Conservation (phyloP, 2,113 vertebrate genomes). For the Brachirus orientalis region DNA sequence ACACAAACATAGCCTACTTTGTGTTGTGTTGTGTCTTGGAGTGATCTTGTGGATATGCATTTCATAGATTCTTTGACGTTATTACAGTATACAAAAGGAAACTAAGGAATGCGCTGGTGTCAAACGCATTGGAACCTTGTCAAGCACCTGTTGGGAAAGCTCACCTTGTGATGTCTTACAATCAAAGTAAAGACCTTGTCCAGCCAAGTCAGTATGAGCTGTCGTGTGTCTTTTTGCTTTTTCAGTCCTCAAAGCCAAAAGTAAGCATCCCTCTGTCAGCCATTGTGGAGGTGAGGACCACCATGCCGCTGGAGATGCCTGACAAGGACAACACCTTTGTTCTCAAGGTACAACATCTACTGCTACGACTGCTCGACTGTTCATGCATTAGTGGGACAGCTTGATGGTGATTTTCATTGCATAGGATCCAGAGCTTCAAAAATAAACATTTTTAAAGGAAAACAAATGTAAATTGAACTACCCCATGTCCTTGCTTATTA, state of each 20-base stretch:
- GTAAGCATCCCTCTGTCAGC: constrained; percentile 94
- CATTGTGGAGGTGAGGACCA: constrained; percentile 96
- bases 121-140: not conserved
- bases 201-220: not conserved
- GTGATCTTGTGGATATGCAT: too few species aligned
- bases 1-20: not conserved
- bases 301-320: constrained; percentile 98
- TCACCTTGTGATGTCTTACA: not conserved
- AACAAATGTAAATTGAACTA: constrained; percentile 16
- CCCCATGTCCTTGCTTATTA: not conserved
- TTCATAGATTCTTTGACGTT: too few species aligned
- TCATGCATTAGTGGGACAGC: too few species aligned
- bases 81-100: too few species aligned
- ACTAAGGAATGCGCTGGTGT: too few species aligned
- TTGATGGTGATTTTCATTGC: too few species aligned
- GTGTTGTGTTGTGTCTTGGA: too few species aligned
- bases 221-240: constrained; percentile 12
- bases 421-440: too few species aligned
- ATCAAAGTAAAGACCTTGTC: not conserved
- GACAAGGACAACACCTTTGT: constrained; percentile 99
- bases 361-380: too few species aligned
- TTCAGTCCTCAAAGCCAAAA: constrained; percentile 93
- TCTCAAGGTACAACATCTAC: constrained; percentile 86
- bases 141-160: not conserved
- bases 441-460: too few species aligned